Evolutionary conservation across 1,140 invertebrate genomes (phyloP), one percentile per base, ranked within the genome.

Genomic region (Aphelenchoides avenae): DNA sequence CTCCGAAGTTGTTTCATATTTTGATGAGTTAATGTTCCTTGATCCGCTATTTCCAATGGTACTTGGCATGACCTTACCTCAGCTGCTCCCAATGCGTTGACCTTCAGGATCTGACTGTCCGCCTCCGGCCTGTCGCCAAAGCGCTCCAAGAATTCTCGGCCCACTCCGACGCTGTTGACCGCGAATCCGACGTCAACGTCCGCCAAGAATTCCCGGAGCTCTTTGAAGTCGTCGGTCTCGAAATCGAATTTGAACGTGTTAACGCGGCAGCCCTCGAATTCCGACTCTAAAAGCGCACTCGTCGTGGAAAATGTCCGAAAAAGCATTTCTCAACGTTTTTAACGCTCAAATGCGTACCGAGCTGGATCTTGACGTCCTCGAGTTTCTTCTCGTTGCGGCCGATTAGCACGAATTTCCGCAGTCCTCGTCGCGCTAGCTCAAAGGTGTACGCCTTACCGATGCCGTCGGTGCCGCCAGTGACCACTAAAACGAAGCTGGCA

Each of bases 101-200:
- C 73, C 52, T 61, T 68, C 15, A 73, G 36, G 22, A 73, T 60
- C 41, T 69, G 64, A 6, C 48, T 37, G 41, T 73, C 71, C 11
- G 66, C 68, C 27, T 63, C 57, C 31, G 72, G 69, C 20, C 55
- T 60, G 22, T 73, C 71, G 7, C 71, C 71, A 52, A 59, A 73
- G 9, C 72, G 42, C 37, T 73, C 71, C 5, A 73, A 33, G 36
- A 73, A 53, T 39, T 75, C 63, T 7, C 71, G 52, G 7, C 71
- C 71, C n/a, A 76, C 70, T 5, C 71, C 71, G 11, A 75, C 72
- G 40, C 56, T 63, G 46, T 75, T 75, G n/a, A 73, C 70, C 71
- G 68, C 71, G 39, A 73, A 65, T 50, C 71, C 71, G 42, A 73
- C 57, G 62, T 73, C 70, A 18, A 75, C 44, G 31, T 51, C 46